Base-by-base conservation (phyloP, 1,140 invertebrate species). In the Meteorus sp. region DNA sequence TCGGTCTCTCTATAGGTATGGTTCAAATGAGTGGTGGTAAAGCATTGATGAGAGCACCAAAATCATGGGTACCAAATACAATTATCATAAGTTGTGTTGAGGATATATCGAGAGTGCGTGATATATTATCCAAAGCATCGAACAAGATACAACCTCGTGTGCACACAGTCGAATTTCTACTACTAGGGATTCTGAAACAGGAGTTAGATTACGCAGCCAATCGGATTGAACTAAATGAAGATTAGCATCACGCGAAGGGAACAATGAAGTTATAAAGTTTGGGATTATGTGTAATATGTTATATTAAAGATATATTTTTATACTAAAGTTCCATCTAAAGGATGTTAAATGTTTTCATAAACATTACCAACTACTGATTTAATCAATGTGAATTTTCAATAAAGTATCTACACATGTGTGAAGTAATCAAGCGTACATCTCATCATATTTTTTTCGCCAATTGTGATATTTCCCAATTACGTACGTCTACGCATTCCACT, bases 141-240 rank as follows among this genome's bases (percentile, higher is more conserved):
- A 67, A 73, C 57, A 61, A 60, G 47, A 15, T 47, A 3, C 41
- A 50, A 6, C 60, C 74, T 4, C 71, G 71, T 1, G 44, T 83
- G 22, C 72, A 82, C 3, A 71, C 75, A 2, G 70, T 69, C 5
- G 82, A 83, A 71, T 77, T 80, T 51, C 61, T 83, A 5, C 65
- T 83, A 17, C 73, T 73, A 44, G 79, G 80, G 5, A 75, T 83
- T 45, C 61, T 83, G 2, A 71, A 67, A 27, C 82, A 83, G 50
- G 60, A 79, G 59, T 41, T 81, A 5, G 65, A 82, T 59, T 68
- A 78, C 23, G 41, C 51, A 33, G 22, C 31, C 13, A 39, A 61
- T 35, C 20, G 17, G 11, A 29, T 52, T 11, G 29, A 33, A 11
- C 11, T 33, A 7, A 7, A 33, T 7, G 11, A 33, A 33, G 29